phyloP scores from a whole-genome alignment of 2,888 invertebrate genomes.

The Cephus pygmeus region DNA sequence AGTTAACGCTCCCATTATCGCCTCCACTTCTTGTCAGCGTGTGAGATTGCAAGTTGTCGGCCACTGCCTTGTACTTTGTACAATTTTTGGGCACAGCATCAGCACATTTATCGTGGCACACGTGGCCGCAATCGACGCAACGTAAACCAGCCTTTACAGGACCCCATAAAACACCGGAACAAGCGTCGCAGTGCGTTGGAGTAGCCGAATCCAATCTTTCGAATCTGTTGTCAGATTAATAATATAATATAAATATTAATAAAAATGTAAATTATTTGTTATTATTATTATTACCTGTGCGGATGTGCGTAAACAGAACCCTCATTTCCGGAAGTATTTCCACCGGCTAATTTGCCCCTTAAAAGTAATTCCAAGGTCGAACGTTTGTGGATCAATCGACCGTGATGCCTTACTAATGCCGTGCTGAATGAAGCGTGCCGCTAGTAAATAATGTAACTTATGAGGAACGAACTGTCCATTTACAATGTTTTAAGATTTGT shows the following conservation, averaged over 20 bases:
- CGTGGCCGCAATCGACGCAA: conserved; percentile 94
- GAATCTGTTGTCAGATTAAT: conserved; percentile 71
- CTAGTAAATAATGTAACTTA: conserved; percentile 63
- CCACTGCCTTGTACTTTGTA: conserved; percentile 79
- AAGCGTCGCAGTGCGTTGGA: conserved; percentile 90
- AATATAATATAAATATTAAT: conserved; percentile 9
- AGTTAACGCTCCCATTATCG: conserved; percentile 79
- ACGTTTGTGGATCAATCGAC: conserved; percentile 86
- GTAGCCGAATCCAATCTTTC: conserved; percentile 89
- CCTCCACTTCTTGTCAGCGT: conserved; percentile 73
- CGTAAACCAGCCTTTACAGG: conserved; percentile 81
- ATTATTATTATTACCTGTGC: conserved; percentile 60
- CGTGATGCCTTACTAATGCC: conserved; percentile 86
- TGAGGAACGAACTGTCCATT: conserved; percentile 6
- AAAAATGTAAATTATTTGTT: not conserved
- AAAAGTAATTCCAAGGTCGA: conserved; percentile 91
- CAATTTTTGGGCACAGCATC: conserved; percentile 88
- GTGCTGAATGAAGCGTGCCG: conserved; percentile 88
- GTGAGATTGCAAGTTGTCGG: conserved; percentile 69
- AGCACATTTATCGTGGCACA: conserved; percentile 95
- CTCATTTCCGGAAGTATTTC: conserved; percentile 69
- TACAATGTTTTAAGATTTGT: conserved; percentile 18
- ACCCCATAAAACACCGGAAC: conserved; percentile 90
- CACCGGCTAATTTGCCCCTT: conserved; percentile 77
- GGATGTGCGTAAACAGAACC: conserved; percentile 78